Conservation (phyloP, 2,888 invertebrate species). For the Agrilus biguttatus region DNA sequence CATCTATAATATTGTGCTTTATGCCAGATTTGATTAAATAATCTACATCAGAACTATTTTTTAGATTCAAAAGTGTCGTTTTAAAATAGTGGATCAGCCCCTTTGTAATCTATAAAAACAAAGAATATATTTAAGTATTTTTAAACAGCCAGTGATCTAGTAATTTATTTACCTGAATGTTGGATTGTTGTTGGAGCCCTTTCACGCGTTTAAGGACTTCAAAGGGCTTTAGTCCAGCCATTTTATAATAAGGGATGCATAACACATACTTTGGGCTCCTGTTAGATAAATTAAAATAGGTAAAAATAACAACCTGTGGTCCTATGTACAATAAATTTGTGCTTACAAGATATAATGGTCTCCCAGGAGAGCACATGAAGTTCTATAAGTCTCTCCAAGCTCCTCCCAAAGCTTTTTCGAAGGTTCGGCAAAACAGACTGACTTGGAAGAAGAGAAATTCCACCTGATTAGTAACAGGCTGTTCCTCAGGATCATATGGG, state of each 20-base stretch:
- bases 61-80: constrained; percentile 27
- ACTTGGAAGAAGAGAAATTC: constrained; percentile 5
- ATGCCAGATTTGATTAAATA: constrained; percentile 26
- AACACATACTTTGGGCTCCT: constrained; percentile 24
- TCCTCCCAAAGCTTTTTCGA: constrained; percentile 26
- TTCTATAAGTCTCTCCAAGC: constrained; percentile 31
- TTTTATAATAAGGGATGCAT: constrained; percentile 39
- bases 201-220: constrained; percentile 33
- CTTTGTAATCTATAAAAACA: constrained; percentile 20
- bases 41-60: constrained; percentile 32
- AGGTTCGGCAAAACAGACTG: constrained; percentile 19
- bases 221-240: constrained; percentile 35
- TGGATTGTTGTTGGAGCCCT: constrained; percentile 26
- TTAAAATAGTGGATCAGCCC: constrained; percentile 29
- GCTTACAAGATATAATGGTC: constrained; percentile 40
- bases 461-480: constrained; percentile 29
- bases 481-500: constrained; percentile 49
- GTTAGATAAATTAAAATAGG: constrained; percentile 7
- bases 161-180: constrained; percentile 18
- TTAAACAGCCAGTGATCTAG: neutral
- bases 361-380: constrained; percentile 40
- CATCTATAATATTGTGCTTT: constrained; percentile 28
- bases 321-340: neutral
- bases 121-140: constrained; percentile 2
- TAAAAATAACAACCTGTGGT: neutral